Evolutionary conservation across 2,113 vertebrate species (phyloP).

Genomic region (Ochotona curzoniae): DNA sequence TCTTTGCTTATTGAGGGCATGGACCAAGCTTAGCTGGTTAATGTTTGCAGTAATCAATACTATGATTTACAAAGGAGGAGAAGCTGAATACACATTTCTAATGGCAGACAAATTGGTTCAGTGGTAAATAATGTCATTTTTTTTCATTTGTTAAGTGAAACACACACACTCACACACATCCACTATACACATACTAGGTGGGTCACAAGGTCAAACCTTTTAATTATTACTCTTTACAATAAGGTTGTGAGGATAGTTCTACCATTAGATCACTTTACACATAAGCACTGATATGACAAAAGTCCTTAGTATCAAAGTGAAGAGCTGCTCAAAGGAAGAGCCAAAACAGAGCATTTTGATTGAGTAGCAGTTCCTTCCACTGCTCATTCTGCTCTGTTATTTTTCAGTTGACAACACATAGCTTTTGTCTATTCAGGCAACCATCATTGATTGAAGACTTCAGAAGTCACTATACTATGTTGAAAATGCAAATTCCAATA

Average conservation of each 20-base stretch:
- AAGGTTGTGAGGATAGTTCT: neutral
- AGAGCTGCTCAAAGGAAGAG: neutral
- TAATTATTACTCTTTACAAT: neutral
- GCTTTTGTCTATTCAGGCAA: neutral
- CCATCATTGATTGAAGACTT: neutral
- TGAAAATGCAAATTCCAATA: neutral
- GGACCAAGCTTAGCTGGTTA: neutral
- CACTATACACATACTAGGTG: neutral
- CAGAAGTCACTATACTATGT: neutral
- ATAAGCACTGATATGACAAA: neutral
- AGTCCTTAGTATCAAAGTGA: neutral
- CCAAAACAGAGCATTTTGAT: neutral
- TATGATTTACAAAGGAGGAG: accelerated
- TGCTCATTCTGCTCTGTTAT: neutral
- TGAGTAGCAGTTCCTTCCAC: accelerated
- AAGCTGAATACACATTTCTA: neutral
- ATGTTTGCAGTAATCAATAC: neutral
- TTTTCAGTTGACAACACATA: neutral
- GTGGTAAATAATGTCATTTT: neutral
- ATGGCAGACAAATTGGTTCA: neutral
- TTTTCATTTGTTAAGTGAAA: neutral
- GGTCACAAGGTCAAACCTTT: neutral
- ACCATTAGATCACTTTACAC: neutral
- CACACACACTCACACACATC: neutral
- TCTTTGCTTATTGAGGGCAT: neutral